These are phyloP conservation scores for Bos javanicus DNA, from an alignment of 2,113 vertebrate genomes.

Conservation along the genomic window DNA sequence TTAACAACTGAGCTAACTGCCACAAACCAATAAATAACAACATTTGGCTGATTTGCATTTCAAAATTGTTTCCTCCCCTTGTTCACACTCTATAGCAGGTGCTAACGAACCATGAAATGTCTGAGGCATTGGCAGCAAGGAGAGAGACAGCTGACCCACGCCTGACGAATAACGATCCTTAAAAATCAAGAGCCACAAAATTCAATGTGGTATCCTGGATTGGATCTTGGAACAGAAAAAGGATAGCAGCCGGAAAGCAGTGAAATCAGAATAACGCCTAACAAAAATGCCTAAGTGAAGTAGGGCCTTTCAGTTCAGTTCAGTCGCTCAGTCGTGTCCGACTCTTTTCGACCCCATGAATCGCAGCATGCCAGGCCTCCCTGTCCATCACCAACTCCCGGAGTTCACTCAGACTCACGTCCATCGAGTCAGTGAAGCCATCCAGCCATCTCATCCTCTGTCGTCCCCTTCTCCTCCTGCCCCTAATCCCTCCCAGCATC, in stretches of 20 bases:
- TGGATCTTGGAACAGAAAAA: neutral
- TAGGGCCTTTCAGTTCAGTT: neutral
- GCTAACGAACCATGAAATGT: constrained; percentile 65
- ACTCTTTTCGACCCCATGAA: too few species aligned
- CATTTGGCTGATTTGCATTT: constrained; percentile 67
- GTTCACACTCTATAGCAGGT: constrained; percentile 49
- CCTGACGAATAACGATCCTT: neutral
- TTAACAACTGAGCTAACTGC: constrained; percentile 45
- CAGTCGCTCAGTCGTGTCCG: too few species aligned
- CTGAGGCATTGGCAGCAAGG: constrained; percentile 11
- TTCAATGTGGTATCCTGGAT: neutral
- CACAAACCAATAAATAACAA: constrained; percentile 57
- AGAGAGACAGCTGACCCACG: neutral
- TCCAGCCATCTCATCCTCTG: too few species aligned
- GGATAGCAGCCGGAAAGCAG: neutral
- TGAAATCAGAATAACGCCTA: neutral
- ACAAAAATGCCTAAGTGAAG: neutral
- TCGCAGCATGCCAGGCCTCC: too few species aligned
- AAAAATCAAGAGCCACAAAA: constrained; percentile 12
- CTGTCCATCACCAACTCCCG: too few species aligned
- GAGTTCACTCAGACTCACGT: too few species aligned
- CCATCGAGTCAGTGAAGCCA: too few species aligned
- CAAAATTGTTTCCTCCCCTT: constrained; percentile 46
- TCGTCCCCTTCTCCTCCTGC: too few species aligned
- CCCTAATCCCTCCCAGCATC: too few species aligned